Evolutionary conservation across 2,797 vertebrate genomes (phyloP).

Genomic region (Sebastes glaucus): DNA sequence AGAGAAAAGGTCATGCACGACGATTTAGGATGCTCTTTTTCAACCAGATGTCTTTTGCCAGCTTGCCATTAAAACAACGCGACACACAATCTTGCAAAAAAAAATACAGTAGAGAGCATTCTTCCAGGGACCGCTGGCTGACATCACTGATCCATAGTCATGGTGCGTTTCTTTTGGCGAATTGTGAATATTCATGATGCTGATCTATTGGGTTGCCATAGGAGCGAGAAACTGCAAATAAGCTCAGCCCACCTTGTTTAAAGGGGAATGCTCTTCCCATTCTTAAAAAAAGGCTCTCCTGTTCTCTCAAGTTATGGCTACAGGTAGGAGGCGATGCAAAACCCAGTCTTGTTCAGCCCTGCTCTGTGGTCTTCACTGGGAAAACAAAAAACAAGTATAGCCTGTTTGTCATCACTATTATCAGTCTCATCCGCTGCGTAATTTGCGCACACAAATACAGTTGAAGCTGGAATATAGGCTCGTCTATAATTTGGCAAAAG

Average conservation of each 20-base stretch:
- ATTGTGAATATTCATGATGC: conserved; percentile 94
- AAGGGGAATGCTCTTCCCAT: conserved; percentile 77
- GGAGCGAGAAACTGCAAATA: conserved; percentile 89
- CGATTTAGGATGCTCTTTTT: conserved; percentile 70
- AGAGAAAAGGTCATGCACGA: conserved; percentile 78
- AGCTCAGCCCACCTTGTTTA: conserved; percentile 88
- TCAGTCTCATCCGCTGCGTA: conserved; percentile 47
- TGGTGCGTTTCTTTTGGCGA: conserved; percentile 80
- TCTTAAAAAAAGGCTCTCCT: conserved; percentile 75
- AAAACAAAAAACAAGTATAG: not conserved
- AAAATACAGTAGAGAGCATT: conserved; percentile 80
- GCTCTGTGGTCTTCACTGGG: not conserved
- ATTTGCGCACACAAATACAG: conserved; percentile 46
- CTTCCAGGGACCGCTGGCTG: conserved; percentile 85
- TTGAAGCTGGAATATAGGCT: not conserved
- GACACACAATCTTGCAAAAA: conserved; percentile 48
- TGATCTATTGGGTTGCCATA: conserved; percentile 95
- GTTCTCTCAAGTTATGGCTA: conserved; percentile 56
- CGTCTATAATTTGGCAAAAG: not conserved
- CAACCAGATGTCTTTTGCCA: conserved; percentile 50
- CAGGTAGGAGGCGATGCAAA: conserved; percentile 65
- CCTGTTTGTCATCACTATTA: not conserved
- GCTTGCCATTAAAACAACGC: conserved; percentile 76
- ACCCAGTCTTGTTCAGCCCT: conserved; percentile 17
- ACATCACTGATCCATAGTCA: conserved; percentile 89